Evolutionary conservation across 2,888 invertebrate genomes (phyloP).

Genomic region (Autographa pulchrina): DNA sequence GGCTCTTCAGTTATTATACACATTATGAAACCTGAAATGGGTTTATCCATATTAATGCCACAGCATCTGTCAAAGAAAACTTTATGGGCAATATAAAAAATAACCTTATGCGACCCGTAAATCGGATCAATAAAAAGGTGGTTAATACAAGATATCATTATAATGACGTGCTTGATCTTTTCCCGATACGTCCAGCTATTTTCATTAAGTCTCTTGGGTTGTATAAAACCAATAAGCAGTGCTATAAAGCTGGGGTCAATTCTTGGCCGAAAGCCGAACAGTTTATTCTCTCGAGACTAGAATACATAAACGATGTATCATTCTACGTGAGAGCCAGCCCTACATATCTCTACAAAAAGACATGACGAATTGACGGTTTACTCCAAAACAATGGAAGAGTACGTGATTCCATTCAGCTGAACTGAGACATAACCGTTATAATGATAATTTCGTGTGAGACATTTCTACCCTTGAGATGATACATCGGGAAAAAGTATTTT

Average conservation of each 20-base stretch:
- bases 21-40: not conserved
- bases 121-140: constrained; percentile 31
- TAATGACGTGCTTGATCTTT: constrained; percentile 49
- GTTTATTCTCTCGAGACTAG: constrained; percentile 67
- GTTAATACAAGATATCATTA: constrained; percentile 43
- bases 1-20: not conserved
- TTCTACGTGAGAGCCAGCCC: constrained; percentile 40
- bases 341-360: constrained; percentile 36
- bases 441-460: constrained; percentile 20
- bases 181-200: constrained; percentile 58
- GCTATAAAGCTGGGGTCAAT: constrained; percentile 75
- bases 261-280: constrained; percentile 64
- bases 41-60: constrained; percentile 47
- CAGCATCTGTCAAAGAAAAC: constrained; percentile 39
- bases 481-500: not conserved
- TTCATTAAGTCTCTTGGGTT: constrained; percentile 71
- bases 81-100: constrained; percentile 41
- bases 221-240: constrained; percentile 73
- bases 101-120: constrained; percentile 35
- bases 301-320: constrained; percentile 69
- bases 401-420: constrained; percentile 30
- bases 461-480: constrained; percentile 8
- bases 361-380: constrained; percentile 44
- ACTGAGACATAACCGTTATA: constrained; percentile 17
- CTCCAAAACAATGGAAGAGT: constrained; percentile 45